phyloP scores from a whole-genome alignment of 1,140 invertebrate genomes.

The Tetramorium simillimum region DNA sequence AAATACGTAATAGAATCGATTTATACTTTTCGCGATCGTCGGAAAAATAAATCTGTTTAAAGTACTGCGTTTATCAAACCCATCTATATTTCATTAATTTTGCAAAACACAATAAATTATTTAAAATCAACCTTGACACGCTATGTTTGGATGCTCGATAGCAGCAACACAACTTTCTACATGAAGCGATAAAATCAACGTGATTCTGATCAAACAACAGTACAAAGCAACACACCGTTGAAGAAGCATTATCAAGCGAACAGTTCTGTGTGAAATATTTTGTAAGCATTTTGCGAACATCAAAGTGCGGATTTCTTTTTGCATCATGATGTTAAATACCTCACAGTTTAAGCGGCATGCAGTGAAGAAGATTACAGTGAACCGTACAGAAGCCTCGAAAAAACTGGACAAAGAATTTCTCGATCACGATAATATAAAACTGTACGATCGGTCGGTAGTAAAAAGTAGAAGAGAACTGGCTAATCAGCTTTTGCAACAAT shows the following conservation, averaged over 20 bases:
- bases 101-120: conserved; percentile 46
- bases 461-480: not conserved
- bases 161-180: conserved; percentile 2
- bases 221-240: not conserved
- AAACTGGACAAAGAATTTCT: not conserved
- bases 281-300: not conserved
- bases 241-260: conserved; percentile 29
- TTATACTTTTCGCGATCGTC: conserved; percentile 22
- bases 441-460: no score
- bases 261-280: not conserved
- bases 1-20: conserved; percentile 14
- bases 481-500: conserved; percentile 39
- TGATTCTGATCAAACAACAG: conserved; percentile 31
- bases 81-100: conserved; percentile 37
- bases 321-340: not conserved
- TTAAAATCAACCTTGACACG: conserved; percentile 27
- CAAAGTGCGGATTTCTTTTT: not conserved
- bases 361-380: conserved; percentile 21
- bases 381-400: not conserved
- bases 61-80: not conserved
- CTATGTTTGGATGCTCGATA: conserved; percentile 28
- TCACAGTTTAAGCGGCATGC: not conserved
- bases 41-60: conserved; percentile 11
- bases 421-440: not conserved
- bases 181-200: conserved; percentile 1